phyloP scores from a whole-genome alignment of 2,888 invertebrate species.

The Aporophyla lueneburgensis region DNA sequence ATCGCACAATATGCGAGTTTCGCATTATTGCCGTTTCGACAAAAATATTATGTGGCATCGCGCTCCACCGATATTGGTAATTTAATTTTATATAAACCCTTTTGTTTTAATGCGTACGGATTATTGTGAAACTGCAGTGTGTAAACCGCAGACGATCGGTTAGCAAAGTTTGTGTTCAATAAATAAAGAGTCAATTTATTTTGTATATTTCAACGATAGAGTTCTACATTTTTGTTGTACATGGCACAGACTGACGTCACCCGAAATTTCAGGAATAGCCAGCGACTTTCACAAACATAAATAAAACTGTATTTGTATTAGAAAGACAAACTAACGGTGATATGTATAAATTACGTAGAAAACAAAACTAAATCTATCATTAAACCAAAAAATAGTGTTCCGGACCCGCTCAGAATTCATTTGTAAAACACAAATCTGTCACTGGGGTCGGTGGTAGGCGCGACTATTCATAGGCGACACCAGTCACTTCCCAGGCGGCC shows the following conservation, averaged over 20 bases:
- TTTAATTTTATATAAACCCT: slow-evolving; percentile 78
- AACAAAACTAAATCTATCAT: slow-evolving; percentile 76
- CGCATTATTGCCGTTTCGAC: slow-evolving; percentile 87
- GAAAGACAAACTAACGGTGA: slow-evolving; percentile 50
- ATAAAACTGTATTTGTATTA: slow-evolving; percentile 52
- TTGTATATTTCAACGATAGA: slow-evolving; percentile 23
- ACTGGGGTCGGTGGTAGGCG: slow-evolving; percentile 79
- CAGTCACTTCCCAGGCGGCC: slow-evolving; percentile 74
- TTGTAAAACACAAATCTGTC: slow-evolving; percentile 89
- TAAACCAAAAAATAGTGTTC: slow-evolving; percentile 77
- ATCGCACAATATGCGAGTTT: slow-evolving; percentile 90
- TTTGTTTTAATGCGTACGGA: slow-evolving; percentile 75
- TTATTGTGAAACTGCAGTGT: slow-evolving; percentile 66
- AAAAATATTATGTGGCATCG: slow-evolving; percentile 87
- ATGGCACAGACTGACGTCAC: slow-evolving; percentile 1
- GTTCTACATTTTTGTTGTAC: slow-evolving; percentile 23
- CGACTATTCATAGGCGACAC: slow-evolving; percentile 83
- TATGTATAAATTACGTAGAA: slow-evolving; percentile 68
- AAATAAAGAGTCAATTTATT: slow-evolving; percentile 61
- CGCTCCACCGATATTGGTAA: slow-evolving; percentile 74
- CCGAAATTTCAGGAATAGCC: slow-evolving; percentile 12
- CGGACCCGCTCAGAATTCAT: slow-evolving; percentile 78
- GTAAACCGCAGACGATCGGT: slow-evolving; percentile 65
- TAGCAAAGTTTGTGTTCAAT: slow-evolving; percentile 59
- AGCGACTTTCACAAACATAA: slow-evolving; percentile 32